Evolutionary conservation across 2,113 vertebrate species (phyloP), one percentile per base, ranked within the genome.

Genomic region (Colius striatus): DNA sequence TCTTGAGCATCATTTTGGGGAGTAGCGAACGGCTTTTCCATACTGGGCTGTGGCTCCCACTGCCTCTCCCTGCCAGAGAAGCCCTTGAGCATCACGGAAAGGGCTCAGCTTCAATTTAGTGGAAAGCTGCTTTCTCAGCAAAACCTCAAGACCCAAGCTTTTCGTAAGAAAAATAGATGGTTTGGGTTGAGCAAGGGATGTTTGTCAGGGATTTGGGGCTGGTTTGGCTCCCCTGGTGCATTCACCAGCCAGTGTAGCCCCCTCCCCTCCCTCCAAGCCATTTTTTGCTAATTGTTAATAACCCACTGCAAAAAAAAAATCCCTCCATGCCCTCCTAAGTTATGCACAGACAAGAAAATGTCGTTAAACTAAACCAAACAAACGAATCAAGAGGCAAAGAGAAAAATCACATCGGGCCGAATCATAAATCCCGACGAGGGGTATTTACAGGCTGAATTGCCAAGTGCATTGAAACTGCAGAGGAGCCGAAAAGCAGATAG

Each of bases 391-490:
- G 77, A 87, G 70, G 87, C 89, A 79, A 61, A 81, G 72, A 84
- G 87, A 41, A 71, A 89, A 93, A 84, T 68, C 84, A 71, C 77
- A 81, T 95, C 67, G 84, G 58, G 61, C 86, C 2, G 8, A 78
- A 87, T 45, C 73, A 84, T 92, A 96, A 96, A 95, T 82, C 89
- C 71, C 29, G 1, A 74, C n/a, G 89, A 73, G 89, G 91, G 67
- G 78, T 91, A 84, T 94, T 94, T 84, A 73, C 71, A 61, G 92
- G 91, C 92, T 79, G 81, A 83, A 87, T 79, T 77, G 83, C 91
- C 83, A 91, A 95, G 89, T 58, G 84, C 93, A 75, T 92, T 81
- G 75, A 74, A 93, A 66, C 77, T 57, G 86, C 77, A 50, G 88
- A 87, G 92, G 74, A 86, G 62, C 88, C 80, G 9, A 85, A 15